These are phyloP conservation scores for Silurus asotus DNA, from an alignment of 2,113 vertebrate species.

Conservation along the genomic window DNA sequence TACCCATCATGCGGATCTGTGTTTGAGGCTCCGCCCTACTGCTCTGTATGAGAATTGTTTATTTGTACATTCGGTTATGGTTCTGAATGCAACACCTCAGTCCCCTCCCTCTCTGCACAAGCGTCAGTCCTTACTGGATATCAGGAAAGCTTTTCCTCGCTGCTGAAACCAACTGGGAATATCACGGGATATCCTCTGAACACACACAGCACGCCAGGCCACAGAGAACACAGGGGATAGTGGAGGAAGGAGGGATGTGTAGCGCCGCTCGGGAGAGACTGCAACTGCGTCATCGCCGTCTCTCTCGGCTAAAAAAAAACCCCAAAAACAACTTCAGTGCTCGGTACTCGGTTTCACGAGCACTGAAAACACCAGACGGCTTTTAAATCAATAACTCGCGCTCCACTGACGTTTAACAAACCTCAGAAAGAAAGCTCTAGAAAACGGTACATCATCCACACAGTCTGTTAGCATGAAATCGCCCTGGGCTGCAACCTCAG, in stretches of 20 bases:
- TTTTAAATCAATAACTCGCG: neutral
- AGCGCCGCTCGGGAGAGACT: neutral
- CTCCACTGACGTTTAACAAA: neutral
- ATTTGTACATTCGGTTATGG: neutral
- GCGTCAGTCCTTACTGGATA: neutral
- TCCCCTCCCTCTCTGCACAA: neutral
- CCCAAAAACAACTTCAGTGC: neutral
- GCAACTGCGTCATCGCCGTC: neutral
- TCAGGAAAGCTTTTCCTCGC: neutral
- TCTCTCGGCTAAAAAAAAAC: neutral
- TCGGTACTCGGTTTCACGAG: neutral
- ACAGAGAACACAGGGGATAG: neutral
- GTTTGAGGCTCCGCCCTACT: neutral
- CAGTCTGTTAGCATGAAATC: neutral
- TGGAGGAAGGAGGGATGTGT: neutral
- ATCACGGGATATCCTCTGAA: constrained; percentile 2
- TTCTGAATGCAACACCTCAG: neutral
- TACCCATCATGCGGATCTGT: too few relatives aligned
- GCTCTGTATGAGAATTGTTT: neutral
- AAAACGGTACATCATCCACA: neutral
- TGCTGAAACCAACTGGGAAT: neutral
- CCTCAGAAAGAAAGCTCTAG: neutral
- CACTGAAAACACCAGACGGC: neutral
- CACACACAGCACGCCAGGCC: neutral
- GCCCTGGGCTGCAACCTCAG: neutral